A percentile compares a stretch with the other conserved stretches of the same genome.
Conservation (phyloP, 2,113 vertebrate species). For the Regulus satrapa region DNA sequence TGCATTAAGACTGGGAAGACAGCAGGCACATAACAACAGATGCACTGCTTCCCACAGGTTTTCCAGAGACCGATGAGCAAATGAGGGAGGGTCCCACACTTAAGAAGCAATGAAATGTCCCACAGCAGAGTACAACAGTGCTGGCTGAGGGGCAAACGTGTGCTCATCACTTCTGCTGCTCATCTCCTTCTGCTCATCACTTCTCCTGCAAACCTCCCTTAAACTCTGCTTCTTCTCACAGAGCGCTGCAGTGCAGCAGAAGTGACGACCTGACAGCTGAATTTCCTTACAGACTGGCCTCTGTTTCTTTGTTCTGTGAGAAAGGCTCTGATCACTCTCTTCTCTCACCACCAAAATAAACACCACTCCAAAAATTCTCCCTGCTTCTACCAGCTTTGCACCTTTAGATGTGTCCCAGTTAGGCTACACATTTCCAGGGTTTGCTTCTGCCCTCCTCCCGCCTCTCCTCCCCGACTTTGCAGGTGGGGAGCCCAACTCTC, state of each 20-base stretch:
- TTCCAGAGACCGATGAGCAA: not conserved
- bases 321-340: not conserved
- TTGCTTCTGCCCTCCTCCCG: not conserved
- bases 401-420: not conserved
- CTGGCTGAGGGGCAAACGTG: not conserved
- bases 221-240: not conserved
- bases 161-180: not conserved
- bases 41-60: too few species aligned
- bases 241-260: not conserved
- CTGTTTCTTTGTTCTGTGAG: not conserved
- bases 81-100: not conserved
- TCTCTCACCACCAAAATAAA: not conserved
- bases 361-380: not conserved
- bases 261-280: not conserved
- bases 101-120: not conserved
- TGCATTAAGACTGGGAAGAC: not conserved
- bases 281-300: not conserved
- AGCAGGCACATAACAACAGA: accelerated
- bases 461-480: not conserved
- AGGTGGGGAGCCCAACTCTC: not conserved
- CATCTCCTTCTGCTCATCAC: not conserved
- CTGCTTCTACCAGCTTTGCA: not conserved
- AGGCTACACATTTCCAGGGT: not conserved
- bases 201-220: not conserved
- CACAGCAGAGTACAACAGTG: not conserved